Percentiles rank a stretch among this genome's conserved stretches.
Evolutionary conservation across 2,797 vertebrate genomes (phyloP).

Genomic region (Netta rufina): DNA sequence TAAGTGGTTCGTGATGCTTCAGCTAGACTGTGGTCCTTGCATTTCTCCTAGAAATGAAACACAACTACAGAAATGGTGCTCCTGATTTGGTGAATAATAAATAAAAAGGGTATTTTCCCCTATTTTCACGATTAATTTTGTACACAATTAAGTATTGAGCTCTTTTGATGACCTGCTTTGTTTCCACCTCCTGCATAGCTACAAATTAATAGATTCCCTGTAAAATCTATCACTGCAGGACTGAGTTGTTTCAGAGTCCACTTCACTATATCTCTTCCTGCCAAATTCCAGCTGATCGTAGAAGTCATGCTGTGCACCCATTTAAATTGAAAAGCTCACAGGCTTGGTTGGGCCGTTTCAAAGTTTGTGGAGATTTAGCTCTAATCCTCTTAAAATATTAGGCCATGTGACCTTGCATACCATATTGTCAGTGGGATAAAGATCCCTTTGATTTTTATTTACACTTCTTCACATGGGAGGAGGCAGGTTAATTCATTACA

Average conservation of each 20-base stretch:
- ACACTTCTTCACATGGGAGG: conserved; percentile 46
- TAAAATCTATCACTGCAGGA: not conserved
- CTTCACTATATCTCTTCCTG: not conserved
- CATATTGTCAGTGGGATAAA: conserved; percentile 65
- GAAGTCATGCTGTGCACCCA: conserved; percentile 60
- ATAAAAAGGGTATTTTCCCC: not conserved
- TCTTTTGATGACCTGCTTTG: not conserved
- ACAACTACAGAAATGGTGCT: not conserved
- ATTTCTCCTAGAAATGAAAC: not conserved
- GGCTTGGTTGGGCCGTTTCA: conserved; percentile 73
- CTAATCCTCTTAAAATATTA: conserved; percentile 82
- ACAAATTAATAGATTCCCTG: conserved; percentile 18
- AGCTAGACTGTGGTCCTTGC: not conserved
- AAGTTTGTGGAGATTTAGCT: conserved; percentile 74
- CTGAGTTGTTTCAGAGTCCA: conserved; percentile 37
- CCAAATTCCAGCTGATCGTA: conserved; percentile 61
- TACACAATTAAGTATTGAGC: not conserved
- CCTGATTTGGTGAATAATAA: not conserved
- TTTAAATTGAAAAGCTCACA: conserved; percentile 73
- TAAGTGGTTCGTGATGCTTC: not conserved
- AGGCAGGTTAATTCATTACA: conserved; percentile 47
- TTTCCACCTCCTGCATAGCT: not conserved
- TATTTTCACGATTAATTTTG: not conserved
- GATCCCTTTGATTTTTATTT: conserved; percentile 72
- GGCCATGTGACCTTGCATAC: conserved; percentile 70